phyloP scores from a whole-genome alignment of 2,888 invertebrate genomes.

The Xestia ashworthii region DNA sequence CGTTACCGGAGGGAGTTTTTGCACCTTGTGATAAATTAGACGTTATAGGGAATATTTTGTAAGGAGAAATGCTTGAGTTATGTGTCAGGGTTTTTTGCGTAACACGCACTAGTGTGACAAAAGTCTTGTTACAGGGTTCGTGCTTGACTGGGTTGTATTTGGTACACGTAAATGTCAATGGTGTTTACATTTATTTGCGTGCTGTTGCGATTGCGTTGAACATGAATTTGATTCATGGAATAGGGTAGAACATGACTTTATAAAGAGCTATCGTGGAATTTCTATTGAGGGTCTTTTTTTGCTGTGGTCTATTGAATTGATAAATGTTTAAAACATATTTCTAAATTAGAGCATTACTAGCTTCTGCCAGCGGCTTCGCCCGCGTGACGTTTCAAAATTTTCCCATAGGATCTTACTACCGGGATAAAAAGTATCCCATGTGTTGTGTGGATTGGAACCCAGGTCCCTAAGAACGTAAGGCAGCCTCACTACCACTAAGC shows the following conservation, averaged over 20 bases:
- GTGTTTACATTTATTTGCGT: slow-evolving; percentile 14
- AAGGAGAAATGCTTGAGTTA: slow-evolving; percentile 44
- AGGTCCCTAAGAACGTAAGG: too few species aligned
- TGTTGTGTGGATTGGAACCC: too few species aligned
- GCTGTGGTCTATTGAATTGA: neutral
- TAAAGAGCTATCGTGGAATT: neutral
- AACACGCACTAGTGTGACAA: slow-evolving; percentile 31
- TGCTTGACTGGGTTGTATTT: slow-evolving; percentile 7
- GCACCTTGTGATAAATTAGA: slow-evolving; percentile 65
- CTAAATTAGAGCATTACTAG: neutral
- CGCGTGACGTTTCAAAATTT: too few species aligned
- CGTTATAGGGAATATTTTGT: slow-evolving; percentile 56
- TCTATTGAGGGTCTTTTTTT: neutral
- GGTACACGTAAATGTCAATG: slow-evolving; percentile 23
- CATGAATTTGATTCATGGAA: slow-evolving; percentile 20
- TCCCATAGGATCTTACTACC: too few species aligned
- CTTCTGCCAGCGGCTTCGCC: too few species aligned
- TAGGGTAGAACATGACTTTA: neutral
- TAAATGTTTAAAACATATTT: neutral
- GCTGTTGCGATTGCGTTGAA: neutral
- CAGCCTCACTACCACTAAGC: too few species aligned
- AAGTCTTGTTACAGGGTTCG: slow-evolving; percentile 16
- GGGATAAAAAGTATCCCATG: too few species aligned
- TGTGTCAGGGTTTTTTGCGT: slow-evolving; percentile 27
- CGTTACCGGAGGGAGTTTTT: slow-evolving; percentile 59